These are phyloP conservation scores for Sinocyclocheilus rhinocerous DNA, from an alignment of 2,113 vertebrate species.

Conservation along the genomic window DNA sequence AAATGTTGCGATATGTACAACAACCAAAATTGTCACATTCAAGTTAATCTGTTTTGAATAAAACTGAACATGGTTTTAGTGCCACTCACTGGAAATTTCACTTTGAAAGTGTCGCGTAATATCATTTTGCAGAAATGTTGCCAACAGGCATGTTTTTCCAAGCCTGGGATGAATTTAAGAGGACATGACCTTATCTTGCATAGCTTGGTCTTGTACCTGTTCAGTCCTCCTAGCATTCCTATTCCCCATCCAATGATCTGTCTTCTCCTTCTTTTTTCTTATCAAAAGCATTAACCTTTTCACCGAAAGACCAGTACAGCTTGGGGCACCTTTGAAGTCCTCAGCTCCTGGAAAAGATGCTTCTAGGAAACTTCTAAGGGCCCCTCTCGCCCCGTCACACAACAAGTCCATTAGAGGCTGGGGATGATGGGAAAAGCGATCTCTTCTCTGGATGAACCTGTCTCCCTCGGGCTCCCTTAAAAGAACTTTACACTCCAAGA, in stretches of 20 bases:
- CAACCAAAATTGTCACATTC: neutral
- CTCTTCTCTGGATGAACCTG: constrained; percentile 38
- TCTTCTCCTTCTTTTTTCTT: constrained; percentile 50
- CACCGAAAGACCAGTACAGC: constrained; percentile 56
- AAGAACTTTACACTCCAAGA: constrained; percentile 52
- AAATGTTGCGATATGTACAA: neutral
- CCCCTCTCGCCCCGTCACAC: constrained; percentile 21
- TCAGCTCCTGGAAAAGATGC: constrained; percentile 51
- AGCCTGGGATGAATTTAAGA: constrained; percentile 36
- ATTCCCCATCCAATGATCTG: constrained; percentile 54
- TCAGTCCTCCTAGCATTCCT: constrained; percentile 41
- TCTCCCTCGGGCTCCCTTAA: constrained; percentile 46
- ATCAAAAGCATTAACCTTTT: constrained; percentile 67
- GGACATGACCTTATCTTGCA: constrained; percentile 51
- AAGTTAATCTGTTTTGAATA: neutral
- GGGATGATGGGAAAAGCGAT: constrained; percentile 32
- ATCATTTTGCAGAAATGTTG: neutral
- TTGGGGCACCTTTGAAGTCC: constrained; percentile 52
- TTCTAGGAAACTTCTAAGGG: constrained; percentile 52
- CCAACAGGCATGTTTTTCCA: neutral
- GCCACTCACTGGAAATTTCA: neutral
- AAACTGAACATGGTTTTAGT: neutral
- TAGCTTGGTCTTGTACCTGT: constrained; percentile 24
- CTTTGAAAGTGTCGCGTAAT: neutral
- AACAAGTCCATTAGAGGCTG: constrained; percentile 54